A percentile compares a stretch with the other conserved stretches of the same genome.
Evolutionary conservation across 2,113 vertebrate genomes (phyloP).

Genomic region (Elephas maximus): DNA sequence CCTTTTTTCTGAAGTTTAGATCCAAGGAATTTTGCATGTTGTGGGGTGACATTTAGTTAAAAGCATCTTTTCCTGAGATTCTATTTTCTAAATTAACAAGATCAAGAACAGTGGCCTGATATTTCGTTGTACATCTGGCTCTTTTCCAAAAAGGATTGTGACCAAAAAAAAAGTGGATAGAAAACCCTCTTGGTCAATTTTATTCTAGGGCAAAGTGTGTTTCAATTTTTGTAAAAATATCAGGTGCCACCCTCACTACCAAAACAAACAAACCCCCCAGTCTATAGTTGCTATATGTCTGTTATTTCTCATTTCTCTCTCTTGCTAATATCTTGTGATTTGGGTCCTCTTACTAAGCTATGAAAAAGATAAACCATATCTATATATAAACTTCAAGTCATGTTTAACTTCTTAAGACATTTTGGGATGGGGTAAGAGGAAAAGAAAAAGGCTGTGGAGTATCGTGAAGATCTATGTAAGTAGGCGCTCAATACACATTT

Average conservation of each 20-base stretch:
- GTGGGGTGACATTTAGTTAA: constrained; percentile 81
- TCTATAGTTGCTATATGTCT: not conserved
- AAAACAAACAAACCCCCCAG: constrained; percentile 19
- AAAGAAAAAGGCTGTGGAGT: not conserved
- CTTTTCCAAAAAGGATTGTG: constrained; percentile 69
- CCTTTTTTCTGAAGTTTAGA: constrained; percentile 73
- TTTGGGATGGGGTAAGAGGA: not conserved
- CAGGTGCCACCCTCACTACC: not conserved
- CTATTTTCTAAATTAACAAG: constrained; percentile 83
- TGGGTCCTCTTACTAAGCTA: not conserved
- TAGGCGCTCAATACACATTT: not conserved
- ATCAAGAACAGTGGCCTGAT: constrained; percentile 82
- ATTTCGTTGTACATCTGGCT: constrained; percentile 77
- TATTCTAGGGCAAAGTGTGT: constrained; percentile 32
- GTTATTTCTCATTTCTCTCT: not conserved
- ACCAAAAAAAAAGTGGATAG: not conserved
- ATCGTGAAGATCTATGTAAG: not conserved
- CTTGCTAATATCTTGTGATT: not conserved
- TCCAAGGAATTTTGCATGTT: constrained; percentile 77
- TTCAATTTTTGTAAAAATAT: constrained; percentile 51
- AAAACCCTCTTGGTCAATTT: constrained; percentile 25
- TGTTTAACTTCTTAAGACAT: not conserved
- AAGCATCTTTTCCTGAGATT: constrained; percentile 76
- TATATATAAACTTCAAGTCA: not conserved
- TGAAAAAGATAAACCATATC: not conserved